These are phyloP conservation scores for Mycteria americana DNA, from an alignment of 2,797 vertebrate species.

Conservation along the genomic window DNA sequence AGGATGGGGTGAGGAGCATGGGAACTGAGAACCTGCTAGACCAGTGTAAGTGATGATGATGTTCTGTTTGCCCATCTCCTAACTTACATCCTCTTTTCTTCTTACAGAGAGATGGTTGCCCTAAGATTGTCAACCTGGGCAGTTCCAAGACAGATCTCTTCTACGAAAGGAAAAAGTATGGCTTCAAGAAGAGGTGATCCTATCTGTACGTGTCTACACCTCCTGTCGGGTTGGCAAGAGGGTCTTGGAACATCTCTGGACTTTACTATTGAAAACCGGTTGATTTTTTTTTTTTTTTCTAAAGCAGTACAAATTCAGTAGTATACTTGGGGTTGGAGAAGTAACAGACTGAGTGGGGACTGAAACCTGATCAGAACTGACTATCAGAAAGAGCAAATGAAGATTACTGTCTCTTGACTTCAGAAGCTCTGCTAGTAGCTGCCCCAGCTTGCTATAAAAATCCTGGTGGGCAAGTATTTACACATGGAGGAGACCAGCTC, in stretches of 20 bases:
- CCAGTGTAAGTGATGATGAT: background rate
- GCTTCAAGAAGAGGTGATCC: conserved; percentile 99
- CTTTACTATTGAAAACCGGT: background rate
- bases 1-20: background rate
- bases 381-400: background rate
- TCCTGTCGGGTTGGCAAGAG: conserved; percentile 28
- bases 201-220: background rate
- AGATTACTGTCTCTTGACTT: background rate
- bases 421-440: background rate
- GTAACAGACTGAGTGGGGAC: background rate
- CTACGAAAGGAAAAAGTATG: conserved; percentile 97
- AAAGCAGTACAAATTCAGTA: background rate
- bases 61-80: background rate
- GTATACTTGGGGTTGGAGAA: background rate
- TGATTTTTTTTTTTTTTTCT: conserved; percentile 12
- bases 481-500: background rate
- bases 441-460: background rate
- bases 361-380: background rate
- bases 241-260: background rate
- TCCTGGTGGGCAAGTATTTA: background rate
- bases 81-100: background rate
- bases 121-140: conserved; percentile 97
- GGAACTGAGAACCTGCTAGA: background rate
- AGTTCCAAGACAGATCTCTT: conserved; percentile 99
- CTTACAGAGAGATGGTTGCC: conserved; percentile 92